These are phyloP conservation scores for Melanerpes formicivorus DNA, from an alignment of 2,113 vertebrate genomes.

Conservation along the genomic window DNA sequence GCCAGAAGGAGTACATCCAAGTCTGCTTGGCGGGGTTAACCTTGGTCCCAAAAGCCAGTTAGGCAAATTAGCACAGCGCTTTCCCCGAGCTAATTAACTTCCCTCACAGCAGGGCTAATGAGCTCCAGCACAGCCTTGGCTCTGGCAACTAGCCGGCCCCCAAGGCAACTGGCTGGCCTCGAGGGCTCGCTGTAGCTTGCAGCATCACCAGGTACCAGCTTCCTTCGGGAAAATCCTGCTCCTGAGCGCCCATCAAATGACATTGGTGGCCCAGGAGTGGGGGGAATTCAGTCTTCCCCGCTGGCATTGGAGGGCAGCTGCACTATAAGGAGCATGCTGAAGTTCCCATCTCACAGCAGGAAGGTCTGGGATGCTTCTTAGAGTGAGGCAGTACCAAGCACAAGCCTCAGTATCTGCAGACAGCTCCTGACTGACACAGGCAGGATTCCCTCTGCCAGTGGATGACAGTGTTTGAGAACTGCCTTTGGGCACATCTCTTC, in stretches of 20 bases:
- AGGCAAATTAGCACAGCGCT: conserved; percentile 54
- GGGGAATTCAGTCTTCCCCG: no score
- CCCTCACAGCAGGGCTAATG: conserved; percentile 51
- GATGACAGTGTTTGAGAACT: neutral
- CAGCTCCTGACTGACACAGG: neutral
- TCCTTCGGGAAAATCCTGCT: rapidly evolving
- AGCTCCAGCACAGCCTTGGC: conserved; percentile 3
- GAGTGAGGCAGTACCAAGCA: neutral
- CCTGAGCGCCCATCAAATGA: rapidly evolving
- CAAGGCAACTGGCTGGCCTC: neutral
- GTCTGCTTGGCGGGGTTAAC: neutral
- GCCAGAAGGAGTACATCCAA: neutral
- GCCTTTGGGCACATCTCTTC: neutral
- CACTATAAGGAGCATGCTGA: rapidly evolving
- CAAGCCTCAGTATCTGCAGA: neutral
- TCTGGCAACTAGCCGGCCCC: neutral
- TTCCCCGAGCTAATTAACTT: conserved; percentile 62
- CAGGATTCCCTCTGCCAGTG: neutral
- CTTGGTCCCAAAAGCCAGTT: conserved; percentile 45
- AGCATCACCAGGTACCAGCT: rapidly evolving
- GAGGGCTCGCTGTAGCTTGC: neutral
- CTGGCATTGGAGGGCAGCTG: neutral
- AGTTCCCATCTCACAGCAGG: neutral
- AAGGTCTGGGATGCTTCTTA: neutral
- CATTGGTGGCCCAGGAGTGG: rapidly evolving